Evolutionary conservation across 2,888 invertebrate genomes (phyloP).

Genomic region (Omphaloscelis lunosa): DNA sequence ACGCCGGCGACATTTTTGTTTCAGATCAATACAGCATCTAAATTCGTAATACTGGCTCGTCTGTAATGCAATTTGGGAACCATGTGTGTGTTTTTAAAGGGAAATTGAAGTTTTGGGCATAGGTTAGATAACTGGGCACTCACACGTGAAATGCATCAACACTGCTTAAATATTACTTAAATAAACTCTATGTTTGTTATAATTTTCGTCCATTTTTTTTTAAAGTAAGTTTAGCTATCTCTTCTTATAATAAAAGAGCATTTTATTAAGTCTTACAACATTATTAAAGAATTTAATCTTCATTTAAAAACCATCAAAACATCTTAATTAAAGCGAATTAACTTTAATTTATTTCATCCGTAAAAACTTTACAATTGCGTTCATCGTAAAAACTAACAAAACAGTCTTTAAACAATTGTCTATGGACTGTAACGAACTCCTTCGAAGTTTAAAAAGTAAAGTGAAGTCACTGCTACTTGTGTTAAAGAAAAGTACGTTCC

Average conservation of each 20-base stretch:
- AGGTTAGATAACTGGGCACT: not conserved
- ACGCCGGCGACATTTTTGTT: constrained; percentile 81
- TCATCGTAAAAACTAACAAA: constrained; percentile 54
- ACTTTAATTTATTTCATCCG: constrained; percentile 17
- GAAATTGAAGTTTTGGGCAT: not conserved
- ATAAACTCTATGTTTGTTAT: not conserved
- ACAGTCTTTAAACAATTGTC: constrained; percentile 59
- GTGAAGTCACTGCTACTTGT: constrained; percentile 19
- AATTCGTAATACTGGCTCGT: constrained; percentile 52
- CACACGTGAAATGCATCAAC: not conserved
- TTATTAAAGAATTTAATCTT: constrained; percentile 14
- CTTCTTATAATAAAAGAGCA: no score
- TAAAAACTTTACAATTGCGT: constrained; percentile 40
- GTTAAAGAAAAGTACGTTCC: constrained; percentile 30
- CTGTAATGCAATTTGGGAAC: constrained; percentile 17
- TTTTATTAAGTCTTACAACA: not conserved
- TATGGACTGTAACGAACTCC: constrained; percentile 43
- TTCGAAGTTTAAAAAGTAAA: constrained; percentile 50
- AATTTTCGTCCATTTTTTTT: not conserved
- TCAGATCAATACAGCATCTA: constrained; percentile 74
- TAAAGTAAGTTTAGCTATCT: no score
- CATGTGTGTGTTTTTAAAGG: constrained; percentile 1
- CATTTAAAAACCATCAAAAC: constrained; percentile 22
- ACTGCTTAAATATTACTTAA: not conserved
- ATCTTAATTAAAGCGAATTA: constrained; percentile 13